Evolutionary conservation across 2,888 invertebrate species (phyloP).

Genomic region (Chromoteleia sp.): DNA sequence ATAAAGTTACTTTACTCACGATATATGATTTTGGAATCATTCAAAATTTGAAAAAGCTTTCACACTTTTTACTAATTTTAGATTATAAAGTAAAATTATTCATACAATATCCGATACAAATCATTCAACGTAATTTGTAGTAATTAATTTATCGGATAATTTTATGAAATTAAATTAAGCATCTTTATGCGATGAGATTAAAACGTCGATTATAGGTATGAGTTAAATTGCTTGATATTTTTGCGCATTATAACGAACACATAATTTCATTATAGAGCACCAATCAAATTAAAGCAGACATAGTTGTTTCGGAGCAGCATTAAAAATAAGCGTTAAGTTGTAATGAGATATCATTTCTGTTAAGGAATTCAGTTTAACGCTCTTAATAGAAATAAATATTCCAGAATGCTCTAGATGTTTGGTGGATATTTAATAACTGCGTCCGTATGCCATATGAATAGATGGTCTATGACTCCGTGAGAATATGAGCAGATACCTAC

Average conservation of each 20-base stretch:
- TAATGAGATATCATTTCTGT: background rate
- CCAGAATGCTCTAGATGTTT: constrained; percentile 25
- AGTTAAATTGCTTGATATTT: background rate
- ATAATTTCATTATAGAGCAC: background rate
- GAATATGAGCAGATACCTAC: constrained; percentile 69
- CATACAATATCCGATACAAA: too few relatives aligned
- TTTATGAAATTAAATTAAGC: background rate
- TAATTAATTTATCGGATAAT: background rate
- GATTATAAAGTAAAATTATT: too few relatives aligned
- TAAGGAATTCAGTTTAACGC: constrained; percentile 8
- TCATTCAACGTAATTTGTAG: background rate
- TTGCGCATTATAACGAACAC: background rate
- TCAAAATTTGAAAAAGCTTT: too few relatives aligned
- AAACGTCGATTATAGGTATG: background rate
- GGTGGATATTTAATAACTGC: constrained; percentile 57
- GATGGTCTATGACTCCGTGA: constrained; percentile 60
- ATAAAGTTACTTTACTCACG: too few relatives aligned
- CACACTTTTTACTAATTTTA: too few relatives aligned
- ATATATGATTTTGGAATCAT: too few relatives aligned
- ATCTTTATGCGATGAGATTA: background rate
- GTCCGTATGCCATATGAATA: constrained; percentile 61
- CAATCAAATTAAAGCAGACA: background rate
- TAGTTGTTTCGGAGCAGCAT: background rate
- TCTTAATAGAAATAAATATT: constrained; percentile 33
- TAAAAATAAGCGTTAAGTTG: background rate